Percentiles rank a stretch among this genome's conserved stretches.
Evolutionary conservation across 2,113 vertebrate species (phyloP).

Genomic region (Colius striatus): DNA sequence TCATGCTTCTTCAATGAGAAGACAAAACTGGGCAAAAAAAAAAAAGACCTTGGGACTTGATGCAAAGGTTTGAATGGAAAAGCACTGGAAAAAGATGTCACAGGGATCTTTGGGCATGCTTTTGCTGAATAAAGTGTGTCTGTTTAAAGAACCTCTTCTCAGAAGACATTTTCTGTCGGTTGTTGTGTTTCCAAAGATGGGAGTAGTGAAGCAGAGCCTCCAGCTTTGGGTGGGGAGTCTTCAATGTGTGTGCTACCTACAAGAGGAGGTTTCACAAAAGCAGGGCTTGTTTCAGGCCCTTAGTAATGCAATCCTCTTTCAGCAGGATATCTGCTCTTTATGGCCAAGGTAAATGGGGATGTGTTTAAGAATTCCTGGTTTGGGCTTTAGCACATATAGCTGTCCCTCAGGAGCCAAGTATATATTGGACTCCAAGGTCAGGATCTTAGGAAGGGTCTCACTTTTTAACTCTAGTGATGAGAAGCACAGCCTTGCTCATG

Average conservation of each 20-base stretch:
- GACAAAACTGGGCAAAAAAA: neutral
- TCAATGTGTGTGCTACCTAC: neutral
- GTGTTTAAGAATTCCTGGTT: neutral
- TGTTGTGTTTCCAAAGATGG: neutral
- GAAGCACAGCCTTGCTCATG: neutral
- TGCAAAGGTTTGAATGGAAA: neutral
- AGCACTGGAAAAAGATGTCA: neutral
- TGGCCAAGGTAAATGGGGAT: neutral
- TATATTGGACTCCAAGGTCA: neutral
- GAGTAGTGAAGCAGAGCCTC: neutral
- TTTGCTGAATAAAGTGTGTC: neutral
- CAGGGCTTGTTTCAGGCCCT: neutral
- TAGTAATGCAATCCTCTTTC: neutral
- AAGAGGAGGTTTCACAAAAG: neutral
- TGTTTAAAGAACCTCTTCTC: neutral
- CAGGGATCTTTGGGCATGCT: neutral
- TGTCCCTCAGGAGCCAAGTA: neutral
- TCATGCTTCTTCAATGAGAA: neutral
- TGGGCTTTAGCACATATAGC: neutral
- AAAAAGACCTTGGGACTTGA: neutral
- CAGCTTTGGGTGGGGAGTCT: neutral
- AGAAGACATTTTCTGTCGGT: neutral
- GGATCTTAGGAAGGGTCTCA: neutral
- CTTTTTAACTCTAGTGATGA: neutral
- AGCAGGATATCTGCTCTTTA: neutral